Evolutionary conservation across 2,797 vertebrate genomes (phyloP), one percentile per base, ranked within the genome.

Genomic region (Channa striata): DNA sequence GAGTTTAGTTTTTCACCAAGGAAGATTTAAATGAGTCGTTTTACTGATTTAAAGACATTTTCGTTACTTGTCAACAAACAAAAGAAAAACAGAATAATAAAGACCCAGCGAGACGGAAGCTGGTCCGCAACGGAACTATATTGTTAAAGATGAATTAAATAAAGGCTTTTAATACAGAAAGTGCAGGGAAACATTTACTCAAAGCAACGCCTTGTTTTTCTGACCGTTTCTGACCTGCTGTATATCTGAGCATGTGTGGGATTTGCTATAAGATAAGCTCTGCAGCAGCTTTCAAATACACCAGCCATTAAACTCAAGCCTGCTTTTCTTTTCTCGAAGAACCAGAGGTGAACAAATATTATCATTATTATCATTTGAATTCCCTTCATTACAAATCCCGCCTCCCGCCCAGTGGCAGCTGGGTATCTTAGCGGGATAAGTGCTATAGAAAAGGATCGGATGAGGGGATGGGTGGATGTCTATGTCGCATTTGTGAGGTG

Each of bases 241-340:
- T 30, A 30, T 30, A 30, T 1, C 36, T 43, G 13, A 49, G 60
- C 19, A 13, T 25, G 36, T 53, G 39, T 19, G 30, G 36, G 48
- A 23, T 61, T 74, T 58, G 5, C 30, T 36, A 46, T 48, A 20
- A 37, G 16, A 39, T 21, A 59, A 42, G 10, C 1, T 36, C 7
- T 25, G 25, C 10, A 4, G 34, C 12, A 39, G 20, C 25, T 30
- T 72, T 79, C 23, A 39, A 39, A 76, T 63, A 59, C 30, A 43
- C n/a, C 12, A 20, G 25, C 53, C 60, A 17, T 13, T 57, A 59
- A 61, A 65, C 47, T 7, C 33, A 48, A 17, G 5, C 11, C 30
- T 58, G 40, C 20, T 70, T 52, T 30, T n/a, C n/a, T n/a, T n/a
- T 67, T 43, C 21, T 57, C 19, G 57, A 63, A 39, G 9, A 47